Evolutionary conservation across 2,113 vertebrate species (phyloP).

Genomic region (Stomatorhinus ivindoensis): DNA sequence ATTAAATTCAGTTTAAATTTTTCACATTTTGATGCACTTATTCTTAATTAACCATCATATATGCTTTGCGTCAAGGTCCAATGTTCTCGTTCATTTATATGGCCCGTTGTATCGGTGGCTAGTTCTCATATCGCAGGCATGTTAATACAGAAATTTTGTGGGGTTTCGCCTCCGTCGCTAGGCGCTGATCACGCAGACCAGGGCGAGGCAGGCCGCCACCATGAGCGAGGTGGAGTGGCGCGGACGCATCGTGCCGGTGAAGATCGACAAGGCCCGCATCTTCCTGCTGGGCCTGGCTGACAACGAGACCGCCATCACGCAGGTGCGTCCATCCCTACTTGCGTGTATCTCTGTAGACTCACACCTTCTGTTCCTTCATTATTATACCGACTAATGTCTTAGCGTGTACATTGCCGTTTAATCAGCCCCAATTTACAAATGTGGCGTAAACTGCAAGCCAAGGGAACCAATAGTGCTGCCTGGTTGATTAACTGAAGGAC

Average conservation of each 20-base stretch:
- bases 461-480: neutral
- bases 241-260: slow-evolving; percentile 81
- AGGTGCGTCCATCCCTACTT: slow-evolving; percentile 59
- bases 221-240: slow-evolving; percentile 98
- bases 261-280: slow-evolving; percentile 91
- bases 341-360: neutral
- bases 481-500: neutral
- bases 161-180: slow-evolving; percentile 30
- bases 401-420: neutral
- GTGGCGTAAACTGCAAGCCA: neutral
- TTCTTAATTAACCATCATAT: too few species aligned
- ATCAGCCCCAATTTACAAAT: neutral
- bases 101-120: neutral
- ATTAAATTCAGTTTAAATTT: neutral
- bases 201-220: slow-evolving; percentile 90
- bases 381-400: neutral
- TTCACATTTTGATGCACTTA: neutral
- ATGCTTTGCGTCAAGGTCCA: neutral
- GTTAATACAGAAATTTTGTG: neutral
- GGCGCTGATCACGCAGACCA: slow-evolving; percentile 86
- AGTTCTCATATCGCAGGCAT: neutral
- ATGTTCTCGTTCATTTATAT: neutral
- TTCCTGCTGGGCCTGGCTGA: slow-evolving; percentile 86
- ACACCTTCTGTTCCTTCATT: neutral
- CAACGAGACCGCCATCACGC: slow-evolving; percentile 84